phyloP scores from a whole-genome alignment of 2,888 invertebrate genomes.

The Abscondita cerata region DNA sequence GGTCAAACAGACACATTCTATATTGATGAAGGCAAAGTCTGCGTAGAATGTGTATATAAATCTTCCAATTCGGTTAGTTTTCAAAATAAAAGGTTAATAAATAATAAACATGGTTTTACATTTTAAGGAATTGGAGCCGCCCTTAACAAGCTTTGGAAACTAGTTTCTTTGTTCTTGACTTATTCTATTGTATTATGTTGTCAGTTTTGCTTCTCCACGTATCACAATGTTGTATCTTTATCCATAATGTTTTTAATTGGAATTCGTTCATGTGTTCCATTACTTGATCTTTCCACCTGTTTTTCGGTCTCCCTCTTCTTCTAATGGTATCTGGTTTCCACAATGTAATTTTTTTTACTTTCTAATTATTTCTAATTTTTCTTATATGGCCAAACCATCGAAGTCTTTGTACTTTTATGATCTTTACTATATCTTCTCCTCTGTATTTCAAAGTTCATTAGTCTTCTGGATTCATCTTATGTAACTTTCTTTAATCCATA shows the following conservation, averaged over 20 bases:
- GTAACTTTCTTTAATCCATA: conserved; percentile 6
- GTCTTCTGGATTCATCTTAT: conserved; percentile 3
- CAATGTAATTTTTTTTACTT: conserved; percentile 8
- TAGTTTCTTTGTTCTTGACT: too few species aligned
- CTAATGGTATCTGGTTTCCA: neutral
- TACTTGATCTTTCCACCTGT: neutral
- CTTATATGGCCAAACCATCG: conserved; percentile 9
- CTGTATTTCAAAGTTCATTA: conserved; percentile 11
- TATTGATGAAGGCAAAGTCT: too few species aligned
- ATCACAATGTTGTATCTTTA: neutral
- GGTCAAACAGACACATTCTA: too few species aligned
- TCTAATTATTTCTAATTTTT: conserved; percentile 8
- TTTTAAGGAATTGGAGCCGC: too few species aligned
- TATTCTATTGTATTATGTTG: too few species aligned
- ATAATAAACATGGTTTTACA: too few species aligned
- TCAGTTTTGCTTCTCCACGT: too few species aligned
- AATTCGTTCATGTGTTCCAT: neutral
- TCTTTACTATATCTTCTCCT: conserved; percentile 11
- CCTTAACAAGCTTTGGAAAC: too few species aligned
- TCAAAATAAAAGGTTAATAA: too few species aligned
- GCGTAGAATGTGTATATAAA: too few species aligned
- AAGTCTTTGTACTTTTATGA: conserved; percentile 14
- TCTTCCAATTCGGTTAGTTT: too few species aligned
- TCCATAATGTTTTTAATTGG: too few species aligned
- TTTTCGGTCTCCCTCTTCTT: neutral